A percentile compares a stretch with the other conserved stretches of the same genome.
phyloP scores from a whole-genome alignment of 2,113 vertebrate species.

The Nematolebias whitei region DNA sequence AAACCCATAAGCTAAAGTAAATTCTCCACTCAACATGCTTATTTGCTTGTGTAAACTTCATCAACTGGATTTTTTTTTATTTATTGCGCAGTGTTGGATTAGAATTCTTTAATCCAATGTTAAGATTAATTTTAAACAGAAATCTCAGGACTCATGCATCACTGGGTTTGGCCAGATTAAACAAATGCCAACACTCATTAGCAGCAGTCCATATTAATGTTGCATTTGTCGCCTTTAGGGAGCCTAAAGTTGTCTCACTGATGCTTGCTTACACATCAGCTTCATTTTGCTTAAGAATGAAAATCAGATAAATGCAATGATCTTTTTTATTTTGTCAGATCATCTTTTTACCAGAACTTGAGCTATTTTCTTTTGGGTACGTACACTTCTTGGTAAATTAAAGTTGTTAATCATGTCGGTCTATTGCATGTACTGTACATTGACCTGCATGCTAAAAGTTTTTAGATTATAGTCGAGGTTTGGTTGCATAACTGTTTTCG shows the following conservation, averaged over 20 bases:
- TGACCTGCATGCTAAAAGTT: too few relatives aligned
- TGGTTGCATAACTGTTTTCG: too few relatives aligned
- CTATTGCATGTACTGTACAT: too few relatives aligned
- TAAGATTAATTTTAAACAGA: slow-evolving; percentile 8
- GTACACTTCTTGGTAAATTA: background rate
- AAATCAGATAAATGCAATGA: background rate
- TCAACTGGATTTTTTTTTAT: background rate
- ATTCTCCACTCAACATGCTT: slow-evolving; percentile 31
- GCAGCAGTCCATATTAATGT: slow-evolving; percentile 44
- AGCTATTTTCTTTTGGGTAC: background rate
- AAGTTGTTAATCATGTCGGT: background rate
- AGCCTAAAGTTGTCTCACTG: slow-evolving; percentile 42
- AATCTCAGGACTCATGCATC: slow-evolving; percentile 26
- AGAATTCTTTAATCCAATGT: slow-evolving; percentile 19
- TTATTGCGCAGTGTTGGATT: slow-evolving; percentile 14
- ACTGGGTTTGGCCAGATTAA: slow-evolving; percentile 26
- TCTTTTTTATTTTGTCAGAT: background rate
- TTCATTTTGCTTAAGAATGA: slow-evolving; percentile 19
- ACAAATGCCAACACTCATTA: slow-evolving; percentile 43
- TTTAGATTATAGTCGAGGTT: too few relatives aligned
- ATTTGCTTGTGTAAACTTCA: slow-evolving; percentile 34
- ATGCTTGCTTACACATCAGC: slow-evolving; percentile 14
- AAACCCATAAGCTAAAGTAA: slow-evolving; percentile 14
- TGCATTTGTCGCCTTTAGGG: slow-evolving; percentile 51
- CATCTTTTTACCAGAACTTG: background rate